A percentile compares a stretch with the other conserved stretches of the same genome.
Evolutionary conservation across 2,797 vertebrate genomes (phyloP).

Genomic region (Mormyrops attenuatus): DNA sequence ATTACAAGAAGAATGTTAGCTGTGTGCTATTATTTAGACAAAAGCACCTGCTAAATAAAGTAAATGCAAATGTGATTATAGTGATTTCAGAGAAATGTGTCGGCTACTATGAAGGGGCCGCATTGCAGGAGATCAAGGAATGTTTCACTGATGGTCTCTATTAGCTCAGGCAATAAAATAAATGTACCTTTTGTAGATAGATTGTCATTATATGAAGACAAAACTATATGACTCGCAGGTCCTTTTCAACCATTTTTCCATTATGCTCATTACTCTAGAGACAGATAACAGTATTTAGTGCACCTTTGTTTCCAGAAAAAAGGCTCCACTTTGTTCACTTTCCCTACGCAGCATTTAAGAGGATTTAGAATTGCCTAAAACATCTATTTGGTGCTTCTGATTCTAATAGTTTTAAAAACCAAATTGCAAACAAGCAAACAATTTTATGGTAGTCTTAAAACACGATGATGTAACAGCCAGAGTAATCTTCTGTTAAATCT

Average conservation of each 20-base stretch:
- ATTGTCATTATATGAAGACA: background rate
- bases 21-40: background rate
- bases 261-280: background rate
- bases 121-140: background rate
- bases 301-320: constrained; percentile 7
- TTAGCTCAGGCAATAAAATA: background rate
- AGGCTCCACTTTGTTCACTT: constrained; percentile 19
- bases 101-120: background rate
- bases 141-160: background rate
- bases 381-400: constrained; percentile 19
- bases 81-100: background rate
- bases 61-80: background rate
- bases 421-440: constrained; percentile 40
- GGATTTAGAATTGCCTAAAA: constrained; percentile 26
- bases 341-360: constrained; percentile 25
- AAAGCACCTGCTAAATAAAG: background rate
- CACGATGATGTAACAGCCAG: constrained; percentile 41
- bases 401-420: constrained; percentile 31
- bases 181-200: constrained; percentile 2
- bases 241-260: background rate
- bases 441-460: constrained; percentile 40
- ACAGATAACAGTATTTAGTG: background rate
- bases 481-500: constrained; percentile 57
- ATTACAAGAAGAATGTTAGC: background rate
- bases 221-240: background rate